Evolutionary conservation across 2,797 vertebrate species (phyloP), one percentile per base, ranked within the genome.

Genomic region (Esox lucius): DNA sequence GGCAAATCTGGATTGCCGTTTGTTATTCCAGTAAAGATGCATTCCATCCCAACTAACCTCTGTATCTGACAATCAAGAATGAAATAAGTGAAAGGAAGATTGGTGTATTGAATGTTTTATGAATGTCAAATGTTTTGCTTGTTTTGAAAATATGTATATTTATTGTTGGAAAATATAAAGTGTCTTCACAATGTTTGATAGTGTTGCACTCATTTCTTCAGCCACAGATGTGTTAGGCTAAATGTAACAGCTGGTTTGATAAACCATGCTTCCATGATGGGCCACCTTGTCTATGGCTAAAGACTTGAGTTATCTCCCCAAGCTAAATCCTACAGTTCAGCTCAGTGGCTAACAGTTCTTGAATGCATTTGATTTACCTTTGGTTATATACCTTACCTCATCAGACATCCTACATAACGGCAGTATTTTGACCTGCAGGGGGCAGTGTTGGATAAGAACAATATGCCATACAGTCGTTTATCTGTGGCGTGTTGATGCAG

Each of bases 111-210:
- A 46, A 5, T 53, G 24, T 71, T 59, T 59, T 8, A 15, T n/a
- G 24, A 28, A 75, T 86, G 56, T 64, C 39, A 15, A 17, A 70
- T 12, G 84, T 26, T 70, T 49, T 28, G 17, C 16, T 39, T 85
- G 82, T 88, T 74, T 82, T 88, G 70, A 80, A 84, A 80, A 85
- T 70, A 84, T 53, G 81, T 87, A 81, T 87, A 88, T 90, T 88
- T 92, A 83, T 86, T 33, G 65, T 39, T 51, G 22, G 11, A 64
- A 24, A 17, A 28, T 64, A 19, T 24, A 65, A 33, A 65, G 24
- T 33, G 16, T 17, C 28, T 3, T 8, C 7, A 9, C 8, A 16
- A 28, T 66, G 64, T 33, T 76, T 69, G 64, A 71, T 53, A 26
- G 28, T 48, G 53, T 70, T 22, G 3, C 28, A 24, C 28, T 72